A percentile compares a stretch with the other conserved stretches of the same genome.
phyloP scores from a whole-genome alignment of 1,140 invertebrate genomes.

The Fopius arisanus region DNA sequence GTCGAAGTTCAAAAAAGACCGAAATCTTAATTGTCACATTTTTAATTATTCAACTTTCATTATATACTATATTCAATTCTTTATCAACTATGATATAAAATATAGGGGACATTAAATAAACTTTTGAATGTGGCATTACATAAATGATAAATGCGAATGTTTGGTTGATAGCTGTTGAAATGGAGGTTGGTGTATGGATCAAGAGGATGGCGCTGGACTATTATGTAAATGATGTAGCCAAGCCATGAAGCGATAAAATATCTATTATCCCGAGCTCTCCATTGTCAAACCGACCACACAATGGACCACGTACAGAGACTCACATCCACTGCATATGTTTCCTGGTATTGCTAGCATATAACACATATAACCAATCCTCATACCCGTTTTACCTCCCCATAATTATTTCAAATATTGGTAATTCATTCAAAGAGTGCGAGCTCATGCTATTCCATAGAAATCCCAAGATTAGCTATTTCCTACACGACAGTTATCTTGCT shows the following conservation, averaged over 20 bases:
- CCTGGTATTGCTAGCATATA: too few relatives aligned
- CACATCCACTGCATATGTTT: not conserved
- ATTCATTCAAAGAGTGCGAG: too few relatives aligned
- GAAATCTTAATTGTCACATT: not conserved
- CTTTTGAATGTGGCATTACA: not conserved
- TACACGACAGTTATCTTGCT: too few relatives aligned
- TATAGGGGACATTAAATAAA: not conserved
- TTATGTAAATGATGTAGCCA: conserved; percentile 16
- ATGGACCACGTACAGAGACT: not conserved
- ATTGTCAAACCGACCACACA: not conserved
- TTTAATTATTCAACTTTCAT: not conserved
- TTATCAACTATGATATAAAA: not conserved
- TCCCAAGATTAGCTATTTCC: too few relatives aligned
- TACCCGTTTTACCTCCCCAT: too few relatives aligned
- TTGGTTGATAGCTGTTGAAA: not conserved
- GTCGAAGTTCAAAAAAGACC: conserved; percentile 24
- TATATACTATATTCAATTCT: not conserved
- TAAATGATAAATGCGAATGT: not conserved
- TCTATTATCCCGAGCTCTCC: conserved; percentile 1
- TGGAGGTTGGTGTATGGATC: not conserved
- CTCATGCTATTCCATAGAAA: too few relatives aligned
- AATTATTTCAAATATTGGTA: too few relatives aligned
- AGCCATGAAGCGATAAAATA: conserved; percentile 9
- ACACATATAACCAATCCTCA: too few relatives aligned
- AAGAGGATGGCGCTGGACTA: not conserved